phyloP scores from a whole-genome alignment of 2,888 invertebrate genomes.

The Phaonia tiefii region DNA sequence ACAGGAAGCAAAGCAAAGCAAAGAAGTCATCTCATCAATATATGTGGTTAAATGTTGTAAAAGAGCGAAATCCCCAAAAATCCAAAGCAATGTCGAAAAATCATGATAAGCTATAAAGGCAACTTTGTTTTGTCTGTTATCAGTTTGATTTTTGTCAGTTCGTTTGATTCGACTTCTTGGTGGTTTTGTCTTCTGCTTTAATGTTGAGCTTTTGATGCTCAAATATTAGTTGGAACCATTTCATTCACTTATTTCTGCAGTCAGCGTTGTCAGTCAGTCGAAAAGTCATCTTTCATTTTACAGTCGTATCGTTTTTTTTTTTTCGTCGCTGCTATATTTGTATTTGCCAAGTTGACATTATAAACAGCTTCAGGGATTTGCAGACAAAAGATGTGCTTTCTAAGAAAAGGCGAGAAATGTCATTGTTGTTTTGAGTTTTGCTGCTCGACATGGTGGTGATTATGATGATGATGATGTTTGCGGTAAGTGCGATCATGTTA shows the following conservation, averaged over 20 bases:
- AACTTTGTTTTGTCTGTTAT: conserved; percentile 44
- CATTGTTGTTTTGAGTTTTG: conserved; percentile 12
- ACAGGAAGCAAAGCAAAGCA: background rate
- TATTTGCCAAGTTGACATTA: conserved; percentile 60
- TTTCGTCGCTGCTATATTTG: conserved; percentile 4
- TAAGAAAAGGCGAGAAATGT: conserved; percentile 2
- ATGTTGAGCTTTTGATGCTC: no score
- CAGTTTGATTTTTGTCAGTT: conserved; percentile 44
- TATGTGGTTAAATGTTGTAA: conserved; percentile 42
- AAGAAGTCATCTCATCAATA: background rate
- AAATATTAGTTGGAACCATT: no score
- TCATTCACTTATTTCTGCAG: background rate
- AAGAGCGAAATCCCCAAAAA: conserved; percentile 11
- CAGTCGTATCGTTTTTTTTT: conserved; percentile 5
- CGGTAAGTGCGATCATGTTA: conserved; percentile 23
- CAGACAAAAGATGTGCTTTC: conserved; percentile 14
- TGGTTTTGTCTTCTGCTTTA: conserved; percentile 14
- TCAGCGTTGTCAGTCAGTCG: conserved; percentile 28
- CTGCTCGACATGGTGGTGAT: background rate
- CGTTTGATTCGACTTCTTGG: conserved; percentile 49
- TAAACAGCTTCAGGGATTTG: conserved; percentile 56
- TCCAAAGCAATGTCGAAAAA: conserved; percentile 7
- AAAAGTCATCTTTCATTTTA: conserved; percentile 9
- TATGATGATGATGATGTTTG: background rate
- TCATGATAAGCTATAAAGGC: conserved; percentile 31